Evolutionary conservation across 2,888 invertebrate genomes (phyloP).

Genomic region (Schizotus pectinicornis): DNA sequence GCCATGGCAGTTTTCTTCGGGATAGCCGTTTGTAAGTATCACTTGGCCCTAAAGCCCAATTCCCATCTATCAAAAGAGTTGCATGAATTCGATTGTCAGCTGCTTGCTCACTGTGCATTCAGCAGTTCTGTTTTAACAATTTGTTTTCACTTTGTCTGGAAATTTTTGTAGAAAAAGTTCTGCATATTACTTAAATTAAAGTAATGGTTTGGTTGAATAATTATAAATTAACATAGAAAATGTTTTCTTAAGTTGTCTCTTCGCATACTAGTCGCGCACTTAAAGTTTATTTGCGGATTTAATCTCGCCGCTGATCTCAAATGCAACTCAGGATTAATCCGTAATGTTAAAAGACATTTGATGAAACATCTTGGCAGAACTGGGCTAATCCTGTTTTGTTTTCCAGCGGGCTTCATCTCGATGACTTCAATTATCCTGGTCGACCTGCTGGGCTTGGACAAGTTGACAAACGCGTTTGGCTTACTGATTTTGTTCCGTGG

Average conservation of each 20-base stretch:
- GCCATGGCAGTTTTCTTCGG: slow-evolving; percentile 88
- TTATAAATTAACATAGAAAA: too few relatives aligned
- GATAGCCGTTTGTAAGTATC: slow-evolving; percentile 83
- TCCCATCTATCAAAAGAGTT: neutral
- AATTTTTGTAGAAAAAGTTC: too few relatives aligned
- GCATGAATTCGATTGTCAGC: neutral
- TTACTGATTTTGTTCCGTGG: slow-evolving; percentile 95
- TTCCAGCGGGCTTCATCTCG: slow-evolving; percentile 93
- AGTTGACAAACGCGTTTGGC: slow-evolving; percentile 96
- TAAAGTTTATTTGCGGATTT: too few relatives aligned
- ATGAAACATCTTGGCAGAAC: neutral
- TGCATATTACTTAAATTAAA: too few relatives aligned
- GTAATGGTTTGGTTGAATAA: too few relatives aligned
- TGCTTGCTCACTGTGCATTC: too few relatives aligned
- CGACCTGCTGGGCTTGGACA: slow-evolving; percentile 93
- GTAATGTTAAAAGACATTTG: too few relatives aligned
- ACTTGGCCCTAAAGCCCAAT: neutral
- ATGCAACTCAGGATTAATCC: neutral
- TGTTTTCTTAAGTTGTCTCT: too few relatives aligned
- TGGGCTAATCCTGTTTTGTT: neutral
- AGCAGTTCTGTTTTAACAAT: too few relatives aligned
- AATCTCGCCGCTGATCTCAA: too few relatives aligned
- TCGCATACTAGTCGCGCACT: too few relatives aligned
- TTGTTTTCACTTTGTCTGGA: too few relatives aligned
- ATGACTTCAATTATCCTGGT: slow-evolving; percentile 97